These are phyloP conservation scores for Oreortyx pictus DNA, from an alignment of 2,797 vertebrate genomes.

Conservation along the genomic window DNA sequence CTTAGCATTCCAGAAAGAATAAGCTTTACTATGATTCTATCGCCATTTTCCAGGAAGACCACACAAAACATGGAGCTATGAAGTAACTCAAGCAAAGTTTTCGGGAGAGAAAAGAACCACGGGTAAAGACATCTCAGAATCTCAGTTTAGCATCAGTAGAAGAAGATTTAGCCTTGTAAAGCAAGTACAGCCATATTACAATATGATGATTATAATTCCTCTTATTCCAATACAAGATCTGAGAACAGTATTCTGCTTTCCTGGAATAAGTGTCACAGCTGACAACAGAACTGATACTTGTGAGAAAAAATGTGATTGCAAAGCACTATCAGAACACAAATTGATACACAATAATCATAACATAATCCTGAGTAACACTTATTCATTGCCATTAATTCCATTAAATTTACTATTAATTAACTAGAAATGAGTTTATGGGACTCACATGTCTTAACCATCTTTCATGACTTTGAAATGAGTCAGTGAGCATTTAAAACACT, in stretches of 20 bases:
- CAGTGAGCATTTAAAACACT: background rate
- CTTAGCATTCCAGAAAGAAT: background rate
- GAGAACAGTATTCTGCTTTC: background rate
- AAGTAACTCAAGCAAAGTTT: background rate
- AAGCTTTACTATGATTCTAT: background rate
- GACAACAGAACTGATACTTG: background rate
- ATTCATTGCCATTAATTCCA: background rate
- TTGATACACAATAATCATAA: background rate
- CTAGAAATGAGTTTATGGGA: background rate
- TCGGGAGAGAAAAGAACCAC: background rate
- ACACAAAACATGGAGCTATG: background rate
- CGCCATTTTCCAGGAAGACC: background rate
- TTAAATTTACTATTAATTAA: background rate
- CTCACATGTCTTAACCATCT: background rate
- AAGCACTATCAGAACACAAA: too few relatives aligned
- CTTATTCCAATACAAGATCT: background rate
- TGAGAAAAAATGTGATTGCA: background rate
- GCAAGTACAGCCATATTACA: background rate
- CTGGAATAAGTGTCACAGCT: background rate
- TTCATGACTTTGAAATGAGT: background rate
- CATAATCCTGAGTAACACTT: background rate
- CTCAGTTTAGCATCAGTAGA: background rate
- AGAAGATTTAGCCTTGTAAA: background rate
- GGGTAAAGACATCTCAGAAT: background rate
- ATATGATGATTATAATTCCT: background rate